Evolutionary conservation across 2,888 invertebrate species (phyloP), one percentile per base, ranked within the genome.

Genomic region (Lithophane leautieri): DNA sequence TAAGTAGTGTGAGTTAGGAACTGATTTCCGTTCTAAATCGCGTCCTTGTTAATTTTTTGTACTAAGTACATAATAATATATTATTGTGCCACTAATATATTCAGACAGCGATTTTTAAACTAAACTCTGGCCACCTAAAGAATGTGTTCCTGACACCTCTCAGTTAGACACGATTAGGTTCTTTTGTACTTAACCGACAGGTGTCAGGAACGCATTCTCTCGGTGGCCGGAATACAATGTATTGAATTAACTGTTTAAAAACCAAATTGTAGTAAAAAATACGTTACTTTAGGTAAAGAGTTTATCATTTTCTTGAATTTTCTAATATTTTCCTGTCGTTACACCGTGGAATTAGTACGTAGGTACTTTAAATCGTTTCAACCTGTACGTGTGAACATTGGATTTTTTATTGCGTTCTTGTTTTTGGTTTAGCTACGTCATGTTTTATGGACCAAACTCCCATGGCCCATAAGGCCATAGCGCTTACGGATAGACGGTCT

Each of bases 361-460:
- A 28, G 14, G 25, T 25, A 44, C n/a, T 44, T 9, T 25, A 25
- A 4, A 44, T 2, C 12, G 19, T 44, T 22, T 12, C 65, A 22
- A 12, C 19, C 28, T 7, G 9, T 22, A 22, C 12, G 16, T 44
- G 28, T 22, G 74, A 50, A 63, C 28, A 3, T 16, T 19, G n/a
- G 4, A 7, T 7, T 11, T 54, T 63, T 78, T 63, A 58, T 11
- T 52, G 44, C 56, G 14, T 34, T 56, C 25, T 40, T 71, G 52
- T 52, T 71, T 71, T 50, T 63, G 25, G 28, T 72, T 72, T 25
- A 65, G 52, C 44, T 79, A 71, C 52, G 79, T 52, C 58, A 56
- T 50, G 61, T 79, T 78, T 79, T 73, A 78, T 78, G 54, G 42
- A 54, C 60, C 42, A 66, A 54, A 61, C 47, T 73, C 61, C 61